A percentile compares a stretch with the other conserved stretches of the same genome.
These are phyloP conservation scores for Pogonophryne albipinna DNA, from an alignment of 2,797 vertebrate species.

Conservation along the genomic window DNA sequence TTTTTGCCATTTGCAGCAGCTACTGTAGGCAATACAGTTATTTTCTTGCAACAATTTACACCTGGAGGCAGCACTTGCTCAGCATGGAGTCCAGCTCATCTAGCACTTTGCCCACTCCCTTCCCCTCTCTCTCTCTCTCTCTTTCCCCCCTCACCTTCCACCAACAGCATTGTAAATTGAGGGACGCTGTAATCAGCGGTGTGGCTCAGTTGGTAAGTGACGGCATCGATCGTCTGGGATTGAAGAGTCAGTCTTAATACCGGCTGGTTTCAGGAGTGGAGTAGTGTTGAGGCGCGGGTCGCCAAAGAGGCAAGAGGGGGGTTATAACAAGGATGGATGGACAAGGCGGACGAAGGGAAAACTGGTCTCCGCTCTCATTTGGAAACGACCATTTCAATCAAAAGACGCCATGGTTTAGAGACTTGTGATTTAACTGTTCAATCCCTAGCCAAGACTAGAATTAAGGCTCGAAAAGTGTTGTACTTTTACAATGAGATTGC, in stretches of 20 bases:
- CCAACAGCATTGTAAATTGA: constrained; percentile 74
- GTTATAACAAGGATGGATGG: constrained; percentile 77
- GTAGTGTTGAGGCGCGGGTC: constrained; percentile 48
- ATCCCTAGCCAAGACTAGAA: constrained; percentile 47
- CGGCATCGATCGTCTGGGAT: constrained; percentile 79
- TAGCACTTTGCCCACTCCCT: constrained; percentile 3
- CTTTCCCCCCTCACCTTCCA: constrained; percentile 28
- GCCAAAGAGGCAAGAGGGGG: constrained; percentile 41
- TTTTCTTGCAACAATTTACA: constrained; percentile 34
- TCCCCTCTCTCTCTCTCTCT: neutral
- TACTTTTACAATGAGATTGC: constrained; percentile 59
- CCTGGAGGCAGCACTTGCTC: constrained; percentile 35
- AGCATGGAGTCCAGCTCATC: constrained; percentile 51
- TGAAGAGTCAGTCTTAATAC: constrained; percentile 84
- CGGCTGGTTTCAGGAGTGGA: constrained; percentile 62
- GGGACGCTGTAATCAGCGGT: constrained; percentile 78
- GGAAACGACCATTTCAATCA: constrained; percentile 72
- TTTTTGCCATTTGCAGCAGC: constrained; percentile 5
- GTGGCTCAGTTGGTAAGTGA: constrained; percentile 77
- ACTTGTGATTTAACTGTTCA: constrained; percentile 71
- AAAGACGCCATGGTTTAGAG: constrained; percentile 64
- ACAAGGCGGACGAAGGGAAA: constrained; percentile 62
- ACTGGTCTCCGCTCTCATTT: constrained; percentile 69
- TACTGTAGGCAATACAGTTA: constrained; percentile 35
- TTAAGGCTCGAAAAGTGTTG: constrained; percentile 63